phyloP scores from a whole-genome alignment of 2,888 invertebrate genomes.

The Dolomedes plantarius region DNA sequence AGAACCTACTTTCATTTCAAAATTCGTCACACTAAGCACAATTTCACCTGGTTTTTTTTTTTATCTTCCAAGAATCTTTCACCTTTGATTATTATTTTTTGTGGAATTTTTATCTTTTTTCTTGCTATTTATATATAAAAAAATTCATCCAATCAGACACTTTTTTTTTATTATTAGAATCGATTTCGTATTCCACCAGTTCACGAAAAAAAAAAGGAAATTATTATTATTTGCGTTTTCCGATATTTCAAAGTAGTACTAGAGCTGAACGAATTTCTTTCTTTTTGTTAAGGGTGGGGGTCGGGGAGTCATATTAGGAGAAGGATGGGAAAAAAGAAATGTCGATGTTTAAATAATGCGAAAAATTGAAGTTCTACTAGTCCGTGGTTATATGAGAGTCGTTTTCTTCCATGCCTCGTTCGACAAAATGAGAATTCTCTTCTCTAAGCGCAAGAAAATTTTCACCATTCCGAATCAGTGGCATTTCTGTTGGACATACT shows the following conservation, averaged over 20 bases:
- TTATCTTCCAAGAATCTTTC: conserved; percentile 20
- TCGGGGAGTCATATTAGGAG: too few relatives aligned
- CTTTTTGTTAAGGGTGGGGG: too few relatives aligned
- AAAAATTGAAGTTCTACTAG: too few relatives aligned
- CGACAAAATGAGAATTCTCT: background rate
- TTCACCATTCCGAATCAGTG: conserved; percentile 32
- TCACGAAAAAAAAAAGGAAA: too few relatives aligned
- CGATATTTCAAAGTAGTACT: too few relatives aligned
- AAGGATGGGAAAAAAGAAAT: too few relatives aligned
- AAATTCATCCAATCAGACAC: conserved; percentile 28
- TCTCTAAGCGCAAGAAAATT: conserved; percentile 28
- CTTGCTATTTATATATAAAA: conserved; percentile 50
- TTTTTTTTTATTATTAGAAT: too few relatives aligned
- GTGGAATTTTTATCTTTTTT: too few relatives aligned
- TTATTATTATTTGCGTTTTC: too few relatives aligned
- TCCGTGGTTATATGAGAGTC: background rate
- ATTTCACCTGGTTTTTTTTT: conserved; percentile 24
- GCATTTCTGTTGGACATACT: conserved; percentile 59
- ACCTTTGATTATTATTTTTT: conserved; percentile 40
- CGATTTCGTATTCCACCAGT: conserved; percentile 43
- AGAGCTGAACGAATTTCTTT: too few relatives aligned
- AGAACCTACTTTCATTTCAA: conserved; percentile 38
- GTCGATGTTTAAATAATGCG: too few relatives aligned
- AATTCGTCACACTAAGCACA: conserved; percentile 22
- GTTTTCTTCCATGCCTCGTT: background rate